Percentiles rank a stretch among this genome's conserved stretches.
phyloP scores from a whole-genome alignment of 2,113 vertebrate species.

The Emydocephalus ijimae region DNA sequence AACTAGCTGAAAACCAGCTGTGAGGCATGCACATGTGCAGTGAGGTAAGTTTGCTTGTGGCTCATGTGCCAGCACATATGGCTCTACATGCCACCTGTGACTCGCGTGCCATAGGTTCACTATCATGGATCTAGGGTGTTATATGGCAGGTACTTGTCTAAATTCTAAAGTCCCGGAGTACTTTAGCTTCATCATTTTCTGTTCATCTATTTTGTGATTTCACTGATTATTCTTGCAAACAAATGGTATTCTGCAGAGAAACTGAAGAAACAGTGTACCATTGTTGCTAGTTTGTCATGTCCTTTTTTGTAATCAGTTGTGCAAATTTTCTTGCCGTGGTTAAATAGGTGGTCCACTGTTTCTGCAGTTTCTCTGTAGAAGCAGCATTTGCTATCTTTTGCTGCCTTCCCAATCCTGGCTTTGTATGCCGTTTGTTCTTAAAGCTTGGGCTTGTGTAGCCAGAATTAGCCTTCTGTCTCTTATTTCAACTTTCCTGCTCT shows the following conservation, averaged over 20 bases:
- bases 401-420: neutral
- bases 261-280: neutral
- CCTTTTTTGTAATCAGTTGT: neutral
- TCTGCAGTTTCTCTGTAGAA: neutral
- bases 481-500: neutral
- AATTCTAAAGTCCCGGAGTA: neutral
- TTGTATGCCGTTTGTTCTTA: neutral
- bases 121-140: neutral
- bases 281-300: neutral
- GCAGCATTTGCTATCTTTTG: neutral
- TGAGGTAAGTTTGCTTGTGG: too few species aligned
- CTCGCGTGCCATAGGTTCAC: too few species aligned
- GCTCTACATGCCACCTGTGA: too few species aligned
- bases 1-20: too few species aligned
- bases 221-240: neutral
- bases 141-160: neutral
- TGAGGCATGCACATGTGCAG: too few species aligned
- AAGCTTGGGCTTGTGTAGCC: neutral
- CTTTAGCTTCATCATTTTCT: neutral
- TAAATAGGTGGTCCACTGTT: neutral
- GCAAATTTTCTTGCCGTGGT: neutral
- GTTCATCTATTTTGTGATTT: neutral
- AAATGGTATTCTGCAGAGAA: neutral
- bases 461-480: neutral
- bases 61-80: too few species aligned